These are phyloP conservation scores for Haliclona indistincta DNA, from an alignment of 37 sponge, comb jelly and placozoan genomes.

Conservation along the genomic window DNA sequence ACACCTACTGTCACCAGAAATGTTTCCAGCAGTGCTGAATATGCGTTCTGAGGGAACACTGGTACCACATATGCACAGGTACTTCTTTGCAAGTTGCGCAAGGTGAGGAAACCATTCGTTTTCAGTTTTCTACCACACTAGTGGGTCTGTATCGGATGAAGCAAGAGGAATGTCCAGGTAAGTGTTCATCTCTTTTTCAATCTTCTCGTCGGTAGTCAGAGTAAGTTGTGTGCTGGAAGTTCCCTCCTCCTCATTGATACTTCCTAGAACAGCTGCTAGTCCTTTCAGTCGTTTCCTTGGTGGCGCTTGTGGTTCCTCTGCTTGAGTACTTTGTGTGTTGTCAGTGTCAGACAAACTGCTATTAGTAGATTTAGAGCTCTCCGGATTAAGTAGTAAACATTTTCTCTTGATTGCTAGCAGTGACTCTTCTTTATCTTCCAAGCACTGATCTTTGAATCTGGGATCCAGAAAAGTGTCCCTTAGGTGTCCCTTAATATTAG, in stretches of 20 bases:
- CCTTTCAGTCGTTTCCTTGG: too few species aligned
- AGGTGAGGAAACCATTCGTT: neutral
- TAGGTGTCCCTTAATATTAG: too few species aligned
- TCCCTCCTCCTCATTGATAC: constrained; percentile 20
- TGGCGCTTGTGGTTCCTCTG: too few species aligned
- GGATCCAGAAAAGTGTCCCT: constrained; percentile 53
- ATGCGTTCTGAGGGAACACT: constrained; percentile 39
- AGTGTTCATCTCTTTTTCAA: constrained; percentile 9
- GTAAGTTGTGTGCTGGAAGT: neutral
- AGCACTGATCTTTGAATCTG: constrained; percentile 33
- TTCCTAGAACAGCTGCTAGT: constrained; percentile 30
- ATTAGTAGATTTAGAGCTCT: neutral
- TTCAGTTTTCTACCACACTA: constrained; percentile 13
- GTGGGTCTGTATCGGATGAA: neutral
- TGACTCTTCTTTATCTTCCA: constrained; percentile 28
- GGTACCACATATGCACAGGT: constrained; percentile 5
- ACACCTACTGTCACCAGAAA: constrained; percentile 7
- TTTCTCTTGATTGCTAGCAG: constrained; percentile 18
- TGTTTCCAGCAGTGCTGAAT: constrained; percentile 31
- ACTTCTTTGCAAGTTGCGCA: constrained; percentile 4
- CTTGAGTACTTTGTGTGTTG: neutral
- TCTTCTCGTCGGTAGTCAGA: neutral
- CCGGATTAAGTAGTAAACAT: neutral
- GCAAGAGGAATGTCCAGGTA: constrained; percentile 16
- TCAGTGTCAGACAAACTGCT: neutral